phyloP scores from a whole-genome alignment of 2,797 vertebrate species.

The Sebastes alutus region DNA sequence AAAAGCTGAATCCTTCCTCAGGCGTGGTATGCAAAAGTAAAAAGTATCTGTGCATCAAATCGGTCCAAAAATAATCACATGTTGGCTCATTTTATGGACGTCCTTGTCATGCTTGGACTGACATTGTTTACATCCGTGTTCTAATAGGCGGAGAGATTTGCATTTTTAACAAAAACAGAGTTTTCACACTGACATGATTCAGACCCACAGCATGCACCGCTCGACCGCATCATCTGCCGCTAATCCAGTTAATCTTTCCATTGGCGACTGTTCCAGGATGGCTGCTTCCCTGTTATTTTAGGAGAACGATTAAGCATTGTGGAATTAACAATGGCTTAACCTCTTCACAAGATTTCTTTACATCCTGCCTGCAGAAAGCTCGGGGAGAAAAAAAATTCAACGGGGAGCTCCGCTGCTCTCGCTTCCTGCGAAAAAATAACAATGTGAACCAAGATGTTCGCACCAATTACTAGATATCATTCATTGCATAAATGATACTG shows the following conservation, averaged over 20 bases:
- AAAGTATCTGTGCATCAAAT: slow-evolving; percentile 18
- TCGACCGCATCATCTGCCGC: slow-evolving; percentile 50
- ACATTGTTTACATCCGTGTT: slow-evolving; percentile 21
- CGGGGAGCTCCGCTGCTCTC: slow-evolving; percentile 15
- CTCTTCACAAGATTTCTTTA: slow-evolving; percentile 56
- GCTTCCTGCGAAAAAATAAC: slow-evolving; percentile 36
- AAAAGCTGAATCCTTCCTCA: slow-evolving; percentile 16
- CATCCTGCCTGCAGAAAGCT: slow-evolving; percentile 44
- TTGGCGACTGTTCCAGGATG: slow-evolving; percentile 55
- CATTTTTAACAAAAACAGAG: slow-evolving; percentile 44
- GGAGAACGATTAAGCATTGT: slow-evolving; percentile 67
- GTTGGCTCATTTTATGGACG: not conserved
- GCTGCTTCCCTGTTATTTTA: slow-evolving; percentile 66
- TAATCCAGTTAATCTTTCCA: slow-evolving; percentile 77
- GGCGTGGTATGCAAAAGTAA: not conserved
- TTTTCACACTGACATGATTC: slow-evolving; percentile 43
- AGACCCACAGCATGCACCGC: slow-evolving; percentile 46
- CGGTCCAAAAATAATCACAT: slow-evolving; percentile 15
- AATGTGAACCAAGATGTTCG: slow-evolving; percentile 51
- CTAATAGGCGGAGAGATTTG: slow-evolving; percentile 41
- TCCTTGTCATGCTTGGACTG: not conserved
- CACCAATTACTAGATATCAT: slow-evolving; percentile 62
- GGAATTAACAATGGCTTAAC: slow-evolving; percentile 77
- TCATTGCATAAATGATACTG: slow-evolving; percentile 47
- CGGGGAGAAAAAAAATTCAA: not conserved